Evolutionary conservation across 2,797 vertebrate genomes (phyloP).

Genomic region (Sphaeramia orbicularis): DNA sequence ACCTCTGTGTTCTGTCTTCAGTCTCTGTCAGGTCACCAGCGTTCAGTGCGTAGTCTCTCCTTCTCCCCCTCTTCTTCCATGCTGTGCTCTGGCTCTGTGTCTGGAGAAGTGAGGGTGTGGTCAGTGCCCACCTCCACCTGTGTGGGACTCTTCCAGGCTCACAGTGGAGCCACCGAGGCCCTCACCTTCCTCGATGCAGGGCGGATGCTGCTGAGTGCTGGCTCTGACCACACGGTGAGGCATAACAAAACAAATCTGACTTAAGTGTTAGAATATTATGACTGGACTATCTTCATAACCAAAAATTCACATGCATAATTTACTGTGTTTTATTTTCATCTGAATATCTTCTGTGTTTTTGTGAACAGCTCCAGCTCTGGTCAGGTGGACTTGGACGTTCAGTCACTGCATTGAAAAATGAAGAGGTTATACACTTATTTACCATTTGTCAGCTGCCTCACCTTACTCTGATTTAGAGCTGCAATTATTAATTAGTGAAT

Average conservation of each 20-base stretch:
- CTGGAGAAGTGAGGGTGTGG: constrained; percentile 89
- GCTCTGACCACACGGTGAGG: constrained; percentile 88
- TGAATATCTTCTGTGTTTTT: background rate
- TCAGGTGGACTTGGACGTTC: constrained; percentile 87
- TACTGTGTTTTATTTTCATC: background rate
- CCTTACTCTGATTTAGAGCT: background rate
- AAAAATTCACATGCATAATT: no score
- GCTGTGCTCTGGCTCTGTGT: constrained; percentile 86
- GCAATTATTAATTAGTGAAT: no score
- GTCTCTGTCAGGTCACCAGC: constrained; percentile 81
- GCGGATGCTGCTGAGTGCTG: constrained; percentile 83
- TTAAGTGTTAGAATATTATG: background rate
- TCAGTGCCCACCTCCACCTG: constrained; percentile 82
- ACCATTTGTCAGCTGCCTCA: background rate
- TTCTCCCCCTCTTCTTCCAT: constrained; percentile 84
- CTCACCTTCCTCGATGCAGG: constrained; percentile 83
- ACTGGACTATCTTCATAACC: background rate
- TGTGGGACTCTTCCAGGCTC: constrained; percentile 87
- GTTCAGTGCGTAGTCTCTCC: constrained; percentile 84
- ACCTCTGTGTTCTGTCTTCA: constrained; percentile 53
- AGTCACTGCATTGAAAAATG: constrained; percentile 62
- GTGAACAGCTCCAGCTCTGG: constrained; percentile 88
- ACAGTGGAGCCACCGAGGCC: constrained; percentile 78
- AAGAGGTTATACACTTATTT: constrained; percentile 60
- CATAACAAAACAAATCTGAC: background rate